Percentiles rank a stretch among this genome's conserved stretches.
Evolutionary conservation across 2,797 vertebrate species (phyloP).

Genomic region (Masticophis lateralis): DNA sequence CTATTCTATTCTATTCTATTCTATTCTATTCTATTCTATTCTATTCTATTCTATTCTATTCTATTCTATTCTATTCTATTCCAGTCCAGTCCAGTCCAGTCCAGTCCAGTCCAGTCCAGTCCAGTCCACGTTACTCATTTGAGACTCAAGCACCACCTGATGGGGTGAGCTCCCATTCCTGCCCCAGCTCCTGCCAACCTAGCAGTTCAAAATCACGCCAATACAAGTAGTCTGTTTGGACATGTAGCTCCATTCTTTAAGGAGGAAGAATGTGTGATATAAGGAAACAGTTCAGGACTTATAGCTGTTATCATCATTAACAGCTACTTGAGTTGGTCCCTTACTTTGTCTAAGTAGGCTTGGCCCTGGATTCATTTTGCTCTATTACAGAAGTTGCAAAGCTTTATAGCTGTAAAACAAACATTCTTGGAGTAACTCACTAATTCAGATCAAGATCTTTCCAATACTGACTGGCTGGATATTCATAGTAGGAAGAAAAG

Average conservation of each 20-base stretch:
- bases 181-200: too few relatives aligned
- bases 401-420: not conserved
- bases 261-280: not conserved
- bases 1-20: too few relatives aligned
- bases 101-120: too few relatives aligned
- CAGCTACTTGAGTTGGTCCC: not conserved
- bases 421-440: not conserved
- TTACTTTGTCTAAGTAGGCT: not conserved
- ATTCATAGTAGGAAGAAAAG: not conserved
- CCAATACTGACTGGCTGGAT: not conserved
- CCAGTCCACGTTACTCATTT: too few relatives aligned
- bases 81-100: rapidly evolving
- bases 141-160: too few relatives aligned
- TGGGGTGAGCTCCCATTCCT: too few relatives aligned
- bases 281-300: not conserved
- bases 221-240: too few relatives aligned
- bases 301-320: not conserved
- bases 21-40: too few relatives aligned
- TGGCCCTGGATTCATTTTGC: not conserved
- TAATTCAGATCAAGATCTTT: not conserved
- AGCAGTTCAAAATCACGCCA: too few relatives aligned
- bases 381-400: not conserved
- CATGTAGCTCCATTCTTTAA: not conserved
- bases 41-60: too few relatives aligned
- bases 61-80: too few relatives aligned